Percentiles rank a stretch among this genome's conserved stretches.
Conservation (phyloP, 2,888 invertebrate species). For the Altica lythri region DNA sequence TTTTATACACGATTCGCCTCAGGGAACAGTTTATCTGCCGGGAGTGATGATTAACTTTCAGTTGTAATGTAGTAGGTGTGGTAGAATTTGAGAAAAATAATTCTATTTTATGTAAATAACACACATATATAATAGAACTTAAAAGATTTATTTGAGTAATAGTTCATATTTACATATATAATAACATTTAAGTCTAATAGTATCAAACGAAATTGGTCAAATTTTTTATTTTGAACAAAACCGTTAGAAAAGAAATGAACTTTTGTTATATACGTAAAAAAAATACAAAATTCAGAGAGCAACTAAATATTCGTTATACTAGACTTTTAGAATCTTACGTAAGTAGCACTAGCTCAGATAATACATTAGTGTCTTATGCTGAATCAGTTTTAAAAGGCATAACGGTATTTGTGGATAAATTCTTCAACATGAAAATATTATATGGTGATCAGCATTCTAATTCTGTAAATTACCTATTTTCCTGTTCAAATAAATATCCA, state of each 20-base stretch:
- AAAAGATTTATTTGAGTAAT: conserved; percentile 51
- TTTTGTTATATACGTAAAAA: conserved; percentile 15
- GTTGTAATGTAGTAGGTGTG: no score
- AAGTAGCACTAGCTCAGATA: conserved; percentile 33
- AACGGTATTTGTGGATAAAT: conserved; percentile 29
- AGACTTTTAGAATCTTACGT: conserved; percentile 28
- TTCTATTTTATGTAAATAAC: conserved; percentile 1
- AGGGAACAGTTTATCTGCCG: no score
- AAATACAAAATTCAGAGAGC: conserved; percentile 33
- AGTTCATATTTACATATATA: conserved; percentile 49
- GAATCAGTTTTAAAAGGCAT: conserved; percentile 21
- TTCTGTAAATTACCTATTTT: no score
- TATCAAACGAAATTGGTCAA: conserved; percentile 43
- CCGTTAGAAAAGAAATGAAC: no score
- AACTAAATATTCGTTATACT: conserved; percentile 27
- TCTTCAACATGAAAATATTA: no score
- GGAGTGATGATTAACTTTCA: no score
- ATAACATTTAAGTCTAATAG: conserved; percentile 48
- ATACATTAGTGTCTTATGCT: conserved; percentile 34
- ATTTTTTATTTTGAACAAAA: no score
- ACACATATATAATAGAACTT: conserved; percentile 44
- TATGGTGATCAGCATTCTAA: no score
- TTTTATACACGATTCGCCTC: no score
- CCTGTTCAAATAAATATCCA: no score
- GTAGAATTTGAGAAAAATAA: no score